Percentiles rank a stretch among this genome's conserved stretches.
Evolutionary conservation across 2,113 vertebrate species (phyloP).

Genomic region (Hymenochirus boettgeri): DNA sequence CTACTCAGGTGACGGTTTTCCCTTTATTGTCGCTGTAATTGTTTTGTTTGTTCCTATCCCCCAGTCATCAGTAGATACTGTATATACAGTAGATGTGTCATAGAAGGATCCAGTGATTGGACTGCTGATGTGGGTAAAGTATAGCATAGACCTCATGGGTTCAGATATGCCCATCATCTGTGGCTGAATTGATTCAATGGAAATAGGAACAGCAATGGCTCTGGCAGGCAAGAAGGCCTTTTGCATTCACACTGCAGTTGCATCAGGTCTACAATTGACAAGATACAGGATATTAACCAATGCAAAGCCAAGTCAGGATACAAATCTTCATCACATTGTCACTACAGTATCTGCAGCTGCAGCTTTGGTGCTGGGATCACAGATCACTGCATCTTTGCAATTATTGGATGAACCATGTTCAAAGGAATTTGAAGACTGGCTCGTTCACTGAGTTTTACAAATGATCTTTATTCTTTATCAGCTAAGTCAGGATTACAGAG

Average conservation of each 20-base stretch:
- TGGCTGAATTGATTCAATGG: no score
- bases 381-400: no score
- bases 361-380: no score
- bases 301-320: not conserved
- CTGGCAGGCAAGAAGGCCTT: not conserved
- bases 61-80: no score
- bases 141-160: no score
- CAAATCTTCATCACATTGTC: not conserved
- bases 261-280: not conserved
- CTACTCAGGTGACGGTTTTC: slow-evolving; percentile 13
- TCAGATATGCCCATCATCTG: no score
- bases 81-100: not conserved
- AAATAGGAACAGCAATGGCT: not conserved
- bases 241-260: not conserved
- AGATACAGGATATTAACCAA: not conserved
- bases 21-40: not conserved
- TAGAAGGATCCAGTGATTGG: no score
- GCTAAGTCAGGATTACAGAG: no score
- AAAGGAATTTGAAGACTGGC: not conserved
- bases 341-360: not conserved
- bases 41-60: not conserved
- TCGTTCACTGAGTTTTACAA: no score
- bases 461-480: no score
- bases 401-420: not conserved
- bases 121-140: no score